phyloP scores from a whole-genome alignment of 2,113 vertebrate species.

The Myrmophylax atrothorax region DNA sequence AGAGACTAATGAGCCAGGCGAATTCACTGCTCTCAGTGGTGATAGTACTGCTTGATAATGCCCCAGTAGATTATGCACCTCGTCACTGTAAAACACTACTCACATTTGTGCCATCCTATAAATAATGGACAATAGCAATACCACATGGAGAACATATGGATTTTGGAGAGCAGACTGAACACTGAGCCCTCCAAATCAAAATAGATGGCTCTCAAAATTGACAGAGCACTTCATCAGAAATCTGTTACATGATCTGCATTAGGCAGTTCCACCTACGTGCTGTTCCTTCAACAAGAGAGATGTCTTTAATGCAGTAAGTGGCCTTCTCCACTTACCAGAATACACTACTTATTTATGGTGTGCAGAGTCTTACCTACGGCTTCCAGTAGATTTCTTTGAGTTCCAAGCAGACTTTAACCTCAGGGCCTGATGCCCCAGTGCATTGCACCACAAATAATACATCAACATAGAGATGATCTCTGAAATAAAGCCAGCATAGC shows the following conservation, averaged over 20 bases:
- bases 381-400: neutral
- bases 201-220: neutral
- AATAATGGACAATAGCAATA: neutral
- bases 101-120: neutral
- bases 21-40: neutral
- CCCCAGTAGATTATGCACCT: neutral
- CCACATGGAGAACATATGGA: neutral
- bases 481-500: neutral
- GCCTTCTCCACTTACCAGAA: neutral
- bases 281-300: neutral
- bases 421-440: neutral
- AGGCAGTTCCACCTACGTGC: neutral
- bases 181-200: neutral
- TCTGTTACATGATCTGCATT: neutral
- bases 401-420: neutral
- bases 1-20: fast-evolving
- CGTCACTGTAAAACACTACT: neutral
- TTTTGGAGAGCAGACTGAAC: neutral
- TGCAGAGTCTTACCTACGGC: neutral
- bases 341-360: neutral
- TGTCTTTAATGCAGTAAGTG: neutral
- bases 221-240: neutral
- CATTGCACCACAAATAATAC: neutral
- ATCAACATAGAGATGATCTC: neutral
- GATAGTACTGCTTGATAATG: neutral